A percentile compares a stretch with the other conserved stretches of the same genome.
phyloP scores from a whole-genome alignment of 2,888 invertebrate species.

The Tinea trinotella region DNA sequence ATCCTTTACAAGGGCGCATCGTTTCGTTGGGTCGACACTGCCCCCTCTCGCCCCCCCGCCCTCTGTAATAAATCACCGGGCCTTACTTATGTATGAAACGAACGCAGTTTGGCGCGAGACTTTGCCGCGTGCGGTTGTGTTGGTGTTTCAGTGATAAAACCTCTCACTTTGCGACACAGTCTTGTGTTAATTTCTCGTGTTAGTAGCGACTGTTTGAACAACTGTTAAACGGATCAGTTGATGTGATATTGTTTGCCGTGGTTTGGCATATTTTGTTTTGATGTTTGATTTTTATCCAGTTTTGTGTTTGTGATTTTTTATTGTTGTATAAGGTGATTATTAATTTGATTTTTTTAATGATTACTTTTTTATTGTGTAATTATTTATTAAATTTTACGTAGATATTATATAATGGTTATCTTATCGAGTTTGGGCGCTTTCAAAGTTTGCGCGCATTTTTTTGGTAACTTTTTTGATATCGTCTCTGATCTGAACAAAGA shows the following conservation, averaged over 20 bases:
- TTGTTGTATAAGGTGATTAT: conserved; percentile 13
- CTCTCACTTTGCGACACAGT: conserved; percentile 1
- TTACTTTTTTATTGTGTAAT: background rate
- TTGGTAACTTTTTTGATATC: background rate
- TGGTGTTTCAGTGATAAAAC: conserved; percentile 22
- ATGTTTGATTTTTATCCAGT: conserved; percentile 52
- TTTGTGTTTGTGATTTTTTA: conserved; percentile 23
- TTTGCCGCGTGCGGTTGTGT: conserved; percentile 40
- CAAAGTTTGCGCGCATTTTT: conserved; percentile 8
- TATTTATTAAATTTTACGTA: background rate
- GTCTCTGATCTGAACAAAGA: background rate
- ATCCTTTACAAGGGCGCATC: conserved; percentile 57
- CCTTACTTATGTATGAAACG: conserved; percentile 43
- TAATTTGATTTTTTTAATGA: background rate
- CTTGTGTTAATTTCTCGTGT: conserved; percentile 15
- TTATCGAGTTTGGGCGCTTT: background rate
- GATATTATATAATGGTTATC: background rate
- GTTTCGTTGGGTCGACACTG: conserved; percentile 26
- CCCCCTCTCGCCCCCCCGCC: conserved; percentile 31
- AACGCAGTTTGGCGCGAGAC: conserved; percentile 64
- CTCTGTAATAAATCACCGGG: conserved; percentile 54
- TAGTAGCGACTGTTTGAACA: conserved; percentile 58
- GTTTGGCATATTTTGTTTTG: conserved; percentile 63
- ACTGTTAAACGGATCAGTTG: conserved; percentile 70
- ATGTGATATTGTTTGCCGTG: conserved; percentile 62